Conservation (phyloP, 2,797 vertebrate genomes). For the Alauda arvensis region DNA sequence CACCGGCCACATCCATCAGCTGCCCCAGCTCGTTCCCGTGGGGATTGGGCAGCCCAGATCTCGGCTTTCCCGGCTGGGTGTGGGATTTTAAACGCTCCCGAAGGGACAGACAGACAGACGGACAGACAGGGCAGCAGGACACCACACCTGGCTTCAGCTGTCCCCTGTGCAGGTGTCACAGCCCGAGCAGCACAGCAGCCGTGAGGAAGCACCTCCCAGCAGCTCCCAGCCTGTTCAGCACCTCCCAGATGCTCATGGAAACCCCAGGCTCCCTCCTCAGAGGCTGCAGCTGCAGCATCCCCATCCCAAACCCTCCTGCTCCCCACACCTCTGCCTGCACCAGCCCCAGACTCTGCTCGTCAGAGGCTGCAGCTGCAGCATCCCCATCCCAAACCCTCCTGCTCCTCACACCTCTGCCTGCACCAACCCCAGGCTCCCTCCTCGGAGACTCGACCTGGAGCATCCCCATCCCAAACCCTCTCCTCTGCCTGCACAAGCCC, state of each 20-base stretch:
- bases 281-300: too few species aligned
- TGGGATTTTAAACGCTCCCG: neutral
- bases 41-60: neutral
- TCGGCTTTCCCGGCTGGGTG: neutral
- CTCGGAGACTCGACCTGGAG: too few species aligned
- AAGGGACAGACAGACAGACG: neutral
- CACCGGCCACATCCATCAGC: fast-evolving
- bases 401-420: too few species aligned
- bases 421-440: too few species aligned
- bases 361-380: too few species aligned
- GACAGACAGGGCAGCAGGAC: neutral
- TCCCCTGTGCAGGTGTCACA: neutral
- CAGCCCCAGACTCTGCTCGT: too few species aligned
- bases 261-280: neutral
- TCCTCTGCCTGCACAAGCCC: neutral
- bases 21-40: neutral
- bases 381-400: too few species aligned
- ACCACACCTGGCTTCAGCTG: neutral
- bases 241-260: neutral
- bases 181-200: neutral
- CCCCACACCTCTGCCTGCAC: neutral
- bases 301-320: too few species aligned
- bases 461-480: too few species aligned
- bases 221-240: too few species aligned
- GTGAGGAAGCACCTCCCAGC: neutral